These are phyloP conservation scores for Tetramorium bicarinatum DNA, from an alignment of 2,888 invertebrate genomes.

Conservation along the genomic window DNA sequence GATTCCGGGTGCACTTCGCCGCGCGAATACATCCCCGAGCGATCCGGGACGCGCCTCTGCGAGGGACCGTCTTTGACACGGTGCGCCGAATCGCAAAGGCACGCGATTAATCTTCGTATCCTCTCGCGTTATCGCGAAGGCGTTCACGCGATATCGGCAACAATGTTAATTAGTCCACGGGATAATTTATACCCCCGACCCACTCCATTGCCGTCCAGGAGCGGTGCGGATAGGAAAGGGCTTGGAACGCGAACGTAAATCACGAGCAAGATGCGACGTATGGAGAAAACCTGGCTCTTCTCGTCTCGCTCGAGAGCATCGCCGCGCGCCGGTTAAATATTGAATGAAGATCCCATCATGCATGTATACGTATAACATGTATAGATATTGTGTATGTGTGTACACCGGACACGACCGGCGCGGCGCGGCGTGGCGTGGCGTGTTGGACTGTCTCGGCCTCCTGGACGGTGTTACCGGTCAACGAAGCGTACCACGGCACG, in stretches of 20 bases:
- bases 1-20: conserved; percentile 25
- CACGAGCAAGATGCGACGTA: conserved; percentile 57
- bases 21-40: conserved; percentile 30
- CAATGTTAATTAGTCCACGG: conserved; percentile 74
- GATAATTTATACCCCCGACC: conserved; percentile 74
- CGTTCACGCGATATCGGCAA: conserved; percentile 66
- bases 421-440: too few species aligned
- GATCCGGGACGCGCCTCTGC: conserved; percentile 29
- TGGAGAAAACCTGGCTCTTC: conserved; percentile 49
- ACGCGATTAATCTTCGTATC: conserved; percentile 68
- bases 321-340: conserved; percentile 53
- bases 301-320: conserved; percentile 58
- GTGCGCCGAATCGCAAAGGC: conserved; percentile 52
- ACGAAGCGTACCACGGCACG: conserved; percentile 56
- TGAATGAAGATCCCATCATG: conserved; percentile 45
- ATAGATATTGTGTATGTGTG: neutral
- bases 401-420: conserved; percentile 6
- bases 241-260: conserved; percentile 67
- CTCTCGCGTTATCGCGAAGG: conserved; percentile 55
- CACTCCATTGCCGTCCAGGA: conserved; percentile 55
- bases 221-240: conserved; percentile 68
- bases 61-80: conserved; percentile 44
- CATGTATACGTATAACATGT: neutral
- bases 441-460: conserved; percentile 41
- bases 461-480: conserved; percentile 54